Base-by-base conservation (phyloP, 2,113 vertebrate genomes). In the Maccullochella peelii region DNA sequence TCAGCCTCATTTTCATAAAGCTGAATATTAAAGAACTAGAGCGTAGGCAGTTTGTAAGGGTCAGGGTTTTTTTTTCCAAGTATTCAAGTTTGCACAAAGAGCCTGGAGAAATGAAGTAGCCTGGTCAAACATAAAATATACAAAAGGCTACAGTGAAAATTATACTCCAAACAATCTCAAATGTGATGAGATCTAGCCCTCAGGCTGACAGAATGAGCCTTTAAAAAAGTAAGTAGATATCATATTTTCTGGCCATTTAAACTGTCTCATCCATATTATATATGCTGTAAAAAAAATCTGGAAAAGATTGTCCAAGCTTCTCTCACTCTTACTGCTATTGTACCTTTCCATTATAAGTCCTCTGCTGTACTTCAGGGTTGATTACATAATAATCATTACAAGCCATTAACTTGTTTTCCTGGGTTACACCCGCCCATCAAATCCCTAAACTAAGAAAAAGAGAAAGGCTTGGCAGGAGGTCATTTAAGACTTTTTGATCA, bases 1-100 rank as follows among this genome's bases (percentile, higher is more conserved):
- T 86, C 73, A 76, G 70, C 77, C 86, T 94, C 71, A 93, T 95
- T 95, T 94, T 90, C 80, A 95, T 93, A 92, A 89, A 89, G 77
- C 89, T 91, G 89, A 91, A 95, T 94, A 94, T 92, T 90, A 91
- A 93, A 66, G 79, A 89, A 83, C 73, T 49, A 15, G 62, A 75
- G 82, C 27, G 74, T 27, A 79, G 69, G 82, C 77, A 55, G 87
- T 36, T 52, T 80, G 3, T 66, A 21, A 52, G 86, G 77, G 67
- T 79, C 77, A 77, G 61, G 15, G 65, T 82, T 30, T 73, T 47
- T 57, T 76, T 75, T 36, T 61, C 33, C 63, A 72, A 80, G 73
- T 71, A 78, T 66, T 59, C 58, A 63, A 82, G 78, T 80, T 75
- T 88, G 61, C 68, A 83, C 12, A 70, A 38, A 73, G 38, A 88